phyloP scores from a whole-genome alignment of 2,888 invertebrate species.

The Escarpia spicata region DNA sequence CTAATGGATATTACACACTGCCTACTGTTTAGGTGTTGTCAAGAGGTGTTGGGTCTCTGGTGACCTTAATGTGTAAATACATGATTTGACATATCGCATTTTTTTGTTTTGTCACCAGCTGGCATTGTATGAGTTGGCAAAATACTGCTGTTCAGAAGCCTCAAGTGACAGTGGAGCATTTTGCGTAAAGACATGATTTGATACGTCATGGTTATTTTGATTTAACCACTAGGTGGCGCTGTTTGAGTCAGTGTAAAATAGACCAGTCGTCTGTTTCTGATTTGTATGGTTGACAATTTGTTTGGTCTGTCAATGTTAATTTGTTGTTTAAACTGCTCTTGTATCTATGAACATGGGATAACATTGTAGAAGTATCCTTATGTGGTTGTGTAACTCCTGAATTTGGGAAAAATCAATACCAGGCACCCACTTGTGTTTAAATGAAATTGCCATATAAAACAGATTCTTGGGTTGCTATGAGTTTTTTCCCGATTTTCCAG shows the following conservation, averaged over 20 bases:
- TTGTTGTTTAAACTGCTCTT: background rate
- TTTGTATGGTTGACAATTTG: background rate
- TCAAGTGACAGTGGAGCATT: no score
- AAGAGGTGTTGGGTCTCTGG: background rate
- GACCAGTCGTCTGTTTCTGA: background rate
- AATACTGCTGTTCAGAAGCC: background rate
- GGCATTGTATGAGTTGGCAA: background rate
- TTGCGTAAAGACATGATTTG: no score
- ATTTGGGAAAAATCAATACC: background rate
- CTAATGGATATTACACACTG: background rate
- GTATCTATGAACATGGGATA: background rate
- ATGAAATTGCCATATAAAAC: background rate
- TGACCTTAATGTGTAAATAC: background rate
- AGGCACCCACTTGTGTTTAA: background rate
- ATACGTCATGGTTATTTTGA: no score
- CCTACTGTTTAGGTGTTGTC: background rate
- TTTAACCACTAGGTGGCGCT: background rate
- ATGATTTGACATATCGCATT: no score
- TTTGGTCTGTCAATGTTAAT: background rate
- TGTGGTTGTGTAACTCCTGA: background rate
- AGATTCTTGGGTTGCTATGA: background rate
- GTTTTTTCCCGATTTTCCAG: background rate
- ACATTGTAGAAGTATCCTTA: background rate
- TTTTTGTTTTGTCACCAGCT: background rate
- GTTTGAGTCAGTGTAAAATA: background rate